Evolutionary conservation across 1,140 invertebrate genomes (phyloP).

Genomic region (Micrasema minimum): DNA sequence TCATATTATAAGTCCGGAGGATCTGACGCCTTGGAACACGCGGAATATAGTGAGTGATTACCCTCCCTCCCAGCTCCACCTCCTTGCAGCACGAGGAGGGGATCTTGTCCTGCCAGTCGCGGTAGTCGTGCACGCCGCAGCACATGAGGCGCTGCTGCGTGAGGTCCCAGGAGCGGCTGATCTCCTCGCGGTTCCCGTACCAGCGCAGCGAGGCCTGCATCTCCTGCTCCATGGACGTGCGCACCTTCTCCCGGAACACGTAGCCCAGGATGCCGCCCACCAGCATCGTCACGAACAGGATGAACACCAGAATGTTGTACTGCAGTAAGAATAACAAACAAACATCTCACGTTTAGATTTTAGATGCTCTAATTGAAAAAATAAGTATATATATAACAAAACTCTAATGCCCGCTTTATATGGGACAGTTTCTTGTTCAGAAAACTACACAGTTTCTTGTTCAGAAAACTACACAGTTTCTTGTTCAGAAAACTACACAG

Average conservation of each 20-base stretch:
- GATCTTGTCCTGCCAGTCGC: slow-evolving; percentile 80
- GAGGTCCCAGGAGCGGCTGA: slow-evolving; percentile 84
- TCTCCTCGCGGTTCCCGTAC: slow-evolving; percentile 74
- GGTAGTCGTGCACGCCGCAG: slow-evolving; percentile 80
- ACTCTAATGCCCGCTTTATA: no score
- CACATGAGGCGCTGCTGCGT: slow-evolving; percentile 84
- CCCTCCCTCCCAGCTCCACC: slow-evolving; percentile 70
- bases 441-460: no score
- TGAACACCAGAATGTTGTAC: slow-evolving; percentile 88
- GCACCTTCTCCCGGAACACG: slow-evolving; percentile 84
- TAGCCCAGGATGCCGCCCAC: slow-evolving; percentile 90
- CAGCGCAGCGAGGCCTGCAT: slow-evolving; percentile 80
- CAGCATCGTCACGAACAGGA: slow-evolving; percentile 88
- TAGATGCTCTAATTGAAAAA: no score
- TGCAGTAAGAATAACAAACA: slow-evolving; percentile 70
- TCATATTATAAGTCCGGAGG: no score
- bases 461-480: no score
- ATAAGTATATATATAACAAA: no score
- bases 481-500: no score
- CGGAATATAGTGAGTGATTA: no score
- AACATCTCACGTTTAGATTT: no score
- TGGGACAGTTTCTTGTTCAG: no score
- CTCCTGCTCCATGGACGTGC: slow-evolving; percentile 77
- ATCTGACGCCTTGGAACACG: no score
- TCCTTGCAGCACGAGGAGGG: slow-evolving; percentile 85